Percentiles rank a stretch among this genome's conserved stretches.
Evolutionary conservation across 2,113 vertebrate genomes (phyloP).

Genomic region (Craseonycteris thonglongyai): DNA sequence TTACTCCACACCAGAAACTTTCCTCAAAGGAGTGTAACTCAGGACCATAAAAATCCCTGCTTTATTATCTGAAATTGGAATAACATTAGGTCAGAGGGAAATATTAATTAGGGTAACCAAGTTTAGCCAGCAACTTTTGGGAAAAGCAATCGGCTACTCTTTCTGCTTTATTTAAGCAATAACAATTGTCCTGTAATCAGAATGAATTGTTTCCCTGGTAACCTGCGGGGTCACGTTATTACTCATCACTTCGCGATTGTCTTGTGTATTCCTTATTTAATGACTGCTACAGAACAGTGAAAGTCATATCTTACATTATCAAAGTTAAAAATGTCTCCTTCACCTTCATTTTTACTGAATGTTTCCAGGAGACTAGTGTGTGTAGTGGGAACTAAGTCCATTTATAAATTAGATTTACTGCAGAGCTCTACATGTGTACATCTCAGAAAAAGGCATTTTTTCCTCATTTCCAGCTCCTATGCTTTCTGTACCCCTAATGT

Average conservation of each 20-base stretch:
- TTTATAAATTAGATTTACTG: background rate
- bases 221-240: background rate
- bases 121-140: background rate
- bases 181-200: background rate
- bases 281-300: background rate
- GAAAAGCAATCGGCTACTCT: background rate
- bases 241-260: background rate
- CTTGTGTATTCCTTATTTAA: background rate
- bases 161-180: background rate
- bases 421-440: background rate
- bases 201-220: background rate
- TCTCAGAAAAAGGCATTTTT: background rate
- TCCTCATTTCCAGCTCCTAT: background rate
- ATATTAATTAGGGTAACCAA: background rate
- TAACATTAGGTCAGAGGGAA: background rate
- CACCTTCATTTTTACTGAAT: background rate
- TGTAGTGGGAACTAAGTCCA: background rate
- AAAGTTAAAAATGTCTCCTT: background rate
- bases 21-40: background rate
- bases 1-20: background rate
- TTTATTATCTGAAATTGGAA: background rate
- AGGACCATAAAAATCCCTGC: background rate
- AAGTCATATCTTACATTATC: background rate
- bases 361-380: background rate
- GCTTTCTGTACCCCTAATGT: background rate